These are phyloP conservation scores for Volucella bombylans DNA, from an alignment of 2,888 invertebrate species.

Conservation along the genomic window DNA sequence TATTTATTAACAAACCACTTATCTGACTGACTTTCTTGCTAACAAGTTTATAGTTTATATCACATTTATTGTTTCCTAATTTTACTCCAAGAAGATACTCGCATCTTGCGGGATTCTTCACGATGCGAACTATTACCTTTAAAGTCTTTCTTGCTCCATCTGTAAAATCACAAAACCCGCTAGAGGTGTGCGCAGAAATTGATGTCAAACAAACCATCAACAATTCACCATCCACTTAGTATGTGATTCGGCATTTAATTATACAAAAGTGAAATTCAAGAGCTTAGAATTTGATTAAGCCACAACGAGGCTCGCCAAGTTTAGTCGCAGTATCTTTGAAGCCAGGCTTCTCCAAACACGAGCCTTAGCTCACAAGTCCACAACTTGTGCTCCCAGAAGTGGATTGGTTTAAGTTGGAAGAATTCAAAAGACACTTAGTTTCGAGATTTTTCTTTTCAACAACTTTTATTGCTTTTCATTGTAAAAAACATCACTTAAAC, in stretches of 20 bases:
- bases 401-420: neutral
- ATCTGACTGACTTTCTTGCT: no score
- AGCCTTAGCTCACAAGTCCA: constrained; percentile 29
- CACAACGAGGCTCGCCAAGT: neutral
- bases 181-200: constrained; percentile 28
- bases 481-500: constrained; percentile 41
- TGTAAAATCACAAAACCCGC: no score
- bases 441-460: constrained; percentile 44
- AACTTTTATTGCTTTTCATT: constrained; percentile 49
- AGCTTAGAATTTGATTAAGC: no score
- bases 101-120: no score
- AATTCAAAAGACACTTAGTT: constrained; percentile 5
- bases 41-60: no score
- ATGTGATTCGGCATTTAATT: no score
- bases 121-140: no score
- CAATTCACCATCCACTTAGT: neutral
- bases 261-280: no score
- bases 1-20: no score
- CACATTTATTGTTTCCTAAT: no score
- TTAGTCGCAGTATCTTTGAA: neutral
- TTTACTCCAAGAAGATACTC: no score
- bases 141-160: no score
- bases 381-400: neutral
- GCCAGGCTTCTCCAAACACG: neutral
- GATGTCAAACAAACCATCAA: neutral